Evolutionary conservation across 2,888 invertebrate genomes (phyloP), one percentile per base, ranked within the genome.

Genomic region (Ichneumoninae sp.): DNA sequence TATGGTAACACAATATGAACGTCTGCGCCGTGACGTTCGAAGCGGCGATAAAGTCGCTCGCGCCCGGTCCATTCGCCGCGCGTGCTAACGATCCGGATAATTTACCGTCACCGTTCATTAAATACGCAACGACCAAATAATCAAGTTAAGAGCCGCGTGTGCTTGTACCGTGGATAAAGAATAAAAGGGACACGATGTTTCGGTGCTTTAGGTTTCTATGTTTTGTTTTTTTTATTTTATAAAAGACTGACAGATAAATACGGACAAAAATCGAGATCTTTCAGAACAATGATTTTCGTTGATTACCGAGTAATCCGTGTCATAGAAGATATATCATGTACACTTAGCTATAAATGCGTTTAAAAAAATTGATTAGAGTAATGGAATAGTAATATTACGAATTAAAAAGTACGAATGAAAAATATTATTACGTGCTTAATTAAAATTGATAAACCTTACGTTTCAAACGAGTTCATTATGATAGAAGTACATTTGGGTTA

Each of bases 61-160:
- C 83, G 66, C 83, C 79, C 88, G 89, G 90, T 90, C 89, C 88
- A 87, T 88, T 83, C 87, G 83, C 85, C 68, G 86, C 69, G 60
- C 70, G 80, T 88, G 89, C 90, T 91, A 91, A 91, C 90, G 90
- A 91, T 90, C 90, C 90, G 89, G 87, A 87, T 88, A 90, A 90
- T 89, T 88, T 89, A 88, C 88, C 87, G 89, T 88, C 86, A 89
- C 86, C 89, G 89, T 89, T 90, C 91, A 90, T 91, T 91, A 89
- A 86, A 90, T 88, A 87, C 89, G 86, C 90, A 90, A 88, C 89
- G 90, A 89, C 88, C 90, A 90, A 89, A 90, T 91, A 90, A 91
- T 91, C 90, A 90, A 80, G 82, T 85, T 87, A 68, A 75, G 71
- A 80, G 62, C 36, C 65, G 70, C 57, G 71, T 66, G 75, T 30